These are phyloP conservation scores for Aurelia aurita complex sp. Pacific DNA, from an alignment of 30 jellyfish, hydroid and myxozoan genomes.

Conservation along the genomic window DNA sequence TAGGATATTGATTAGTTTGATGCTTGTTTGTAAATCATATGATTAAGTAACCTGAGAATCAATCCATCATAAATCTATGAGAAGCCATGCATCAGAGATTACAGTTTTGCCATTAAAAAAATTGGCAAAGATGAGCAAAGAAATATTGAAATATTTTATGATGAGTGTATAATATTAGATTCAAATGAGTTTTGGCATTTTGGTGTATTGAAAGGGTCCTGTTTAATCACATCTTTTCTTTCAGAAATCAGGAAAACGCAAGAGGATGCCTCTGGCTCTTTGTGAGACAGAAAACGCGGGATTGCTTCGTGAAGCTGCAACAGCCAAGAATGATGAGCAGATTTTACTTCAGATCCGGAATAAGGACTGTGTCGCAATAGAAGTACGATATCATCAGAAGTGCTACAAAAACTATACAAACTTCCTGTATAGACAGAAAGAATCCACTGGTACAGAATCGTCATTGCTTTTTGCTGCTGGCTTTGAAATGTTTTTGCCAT, in stretches of 20 bases:
- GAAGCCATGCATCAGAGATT: too few relatives aligned
- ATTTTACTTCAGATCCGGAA: conserved; percentile 41
- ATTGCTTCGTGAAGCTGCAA: conserved; percentile 57
- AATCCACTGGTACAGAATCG: not conserved
- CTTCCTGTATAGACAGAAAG: conserved; percentile 19
- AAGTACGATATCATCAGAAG: conserved; percentile 45
- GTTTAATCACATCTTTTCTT: not conserved
- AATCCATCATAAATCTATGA: too few relatives aligned
- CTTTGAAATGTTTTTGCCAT: conserved; percentile 35
- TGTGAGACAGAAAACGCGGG: conserved; percentile 41
- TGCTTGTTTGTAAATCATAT: too few relatives aligned
- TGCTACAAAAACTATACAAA: conserved; percentile 30
- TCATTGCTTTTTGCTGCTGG: conserved; percentile 11
- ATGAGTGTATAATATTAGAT: too few relatives aligned
- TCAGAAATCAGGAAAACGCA: conserved; percentile 44
- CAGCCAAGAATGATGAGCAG: conserved; percentile 20
- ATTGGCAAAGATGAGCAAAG: too few relatives aligned
- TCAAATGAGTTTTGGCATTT: too few relatives aligned
- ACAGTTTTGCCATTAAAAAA: too few relatives aligned
- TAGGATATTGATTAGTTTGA: too few relatives aligned
- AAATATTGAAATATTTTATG: too few relatives aligned
- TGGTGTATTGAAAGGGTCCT: too few relatives aligned
- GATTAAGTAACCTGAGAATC: too few relatives aligned
- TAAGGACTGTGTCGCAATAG: conserved; percentile 70
- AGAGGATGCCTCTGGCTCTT: conserved; percentile 9